Base-by-base conservation (phyloP, 1,140 invertebrate species). In the Venustaconcha ellipsiformis region DNA sequence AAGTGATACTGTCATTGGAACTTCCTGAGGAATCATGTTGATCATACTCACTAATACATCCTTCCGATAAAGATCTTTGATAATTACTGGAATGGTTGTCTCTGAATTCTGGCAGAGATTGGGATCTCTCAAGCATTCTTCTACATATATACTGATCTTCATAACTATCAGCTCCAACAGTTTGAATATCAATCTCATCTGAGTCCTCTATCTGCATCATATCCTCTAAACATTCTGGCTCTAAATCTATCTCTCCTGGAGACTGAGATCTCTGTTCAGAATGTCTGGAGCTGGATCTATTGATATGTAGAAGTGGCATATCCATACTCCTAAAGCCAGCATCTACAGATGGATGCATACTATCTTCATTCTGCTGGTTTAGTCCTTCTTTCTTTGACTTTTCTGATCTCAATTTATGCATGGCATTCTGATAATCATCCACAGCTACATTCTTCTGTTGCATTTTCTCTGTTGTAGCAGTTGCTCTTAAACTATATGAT, bases 1-100 rank as follows among this genome's bases (percentile, higher is more conserved):
- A 84, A 58, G 84, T 85, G 70, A 87, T 86, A 71, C 84, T 86
- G 63, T 87, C 86, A 78, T 82, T 82, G 14, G 86, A 83, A 57
- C 74, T 70, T 55, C 68, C 59, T 23, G 68, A 79, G 62, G 66
- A 67, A 59, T 71, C 57, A 18, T 72, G 68, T 68, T 80, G 78
- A 15, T 76, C 73, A 72, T 70, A 78, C 48, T 79, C 79, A 78
- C 80, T 82, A 60, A 82, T 77, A 68, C 79, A 80, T 57, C 71
- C 71, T 60, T 82, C 80, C 14, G 83, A 84, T 67, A 82, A 72
- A 62, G 83, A 82, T 67, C 80, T 67, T 60, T 70, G 64, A 71
- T 79, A 78, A 55, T 80, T 72, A 48, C 74, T 74, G 26, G 26
- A 30, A 30, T 65, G 23, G 14, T 70, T 67, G 37, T 56, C 70